Conservation (phyloP, 1,140 invertebrate genomes). For the Drepana arcuata region DNA sequence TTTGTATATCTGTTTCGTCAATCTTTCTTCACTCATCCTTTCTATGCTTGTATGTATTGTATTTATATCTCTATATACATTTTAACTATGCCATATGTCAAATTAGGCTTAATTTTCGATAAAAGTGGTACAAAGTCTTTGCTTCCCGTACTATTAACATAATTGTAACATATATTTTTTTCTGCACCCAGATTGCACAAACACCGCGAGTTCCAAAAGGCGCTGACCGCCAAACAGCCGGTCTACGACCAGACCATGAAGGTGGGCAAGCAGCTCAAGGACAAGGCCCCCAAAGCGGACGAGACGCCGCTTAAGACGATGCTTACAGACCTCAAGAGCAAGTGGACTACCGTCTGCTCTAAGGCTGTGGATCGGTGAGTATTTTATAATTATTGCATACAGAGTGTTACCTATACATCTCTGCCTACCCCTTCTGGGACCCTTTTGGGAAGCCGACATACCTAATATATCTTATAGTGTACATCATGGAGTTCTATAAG, state of each 20-base stretch:
- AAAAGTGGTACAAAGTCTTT: too few relatives aligned
- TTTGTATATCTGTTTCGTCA: too few relatives aligned
- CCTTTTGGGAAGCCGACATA: too few relatives aligned
- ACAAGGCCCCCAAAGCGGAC: slow-evolving; percentile 94
- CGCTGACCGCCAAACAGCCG: slow-evolving; percentile 90
- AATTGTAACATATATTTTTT: too few relatives aligned
- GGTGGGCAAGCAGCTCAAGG: slow-evolving; percentile 90
- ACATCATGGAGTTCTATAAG: too few relatives aligned
- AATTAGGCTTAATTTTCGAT: neutral
- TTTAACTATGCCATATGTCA: neutral
- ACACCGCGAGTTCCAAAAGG: slow-evolving; percentile 96
- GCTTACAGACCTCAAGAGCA: slow-evolving; percentile 91
- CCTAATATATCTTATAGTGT: too few relatives aligned
- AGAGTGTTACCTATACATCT: too few relatives aligned
- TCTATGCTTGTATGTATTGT: too few relatives aligned
- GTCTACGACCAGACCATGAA: slow-evolving; percentile 93
- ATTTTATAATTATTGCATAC: too few relatives aligned
- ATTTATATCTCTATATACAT: neutral
- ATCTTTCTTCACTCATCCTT: too few relatives aligned
- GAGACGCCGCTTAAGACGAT: slow-evolving; percentile 87
- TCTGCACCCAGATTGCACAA: slow-evolving; percentile 83
- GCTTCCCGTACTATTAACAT: too few relatives aligned
- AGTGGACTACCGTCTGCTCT: slow-evolving; percentile 94
- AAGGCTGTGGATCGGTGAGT: slow-evolving; percentile 90
- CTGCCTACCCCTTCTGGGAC: too few relatives aligned